Evolutionary conservation across 37 sponge, comb jelly and placozoan genomes (phyloP), one percentile per base, ranked within the genome.

Genomic region (Bolinopsis microptera): DNA sequence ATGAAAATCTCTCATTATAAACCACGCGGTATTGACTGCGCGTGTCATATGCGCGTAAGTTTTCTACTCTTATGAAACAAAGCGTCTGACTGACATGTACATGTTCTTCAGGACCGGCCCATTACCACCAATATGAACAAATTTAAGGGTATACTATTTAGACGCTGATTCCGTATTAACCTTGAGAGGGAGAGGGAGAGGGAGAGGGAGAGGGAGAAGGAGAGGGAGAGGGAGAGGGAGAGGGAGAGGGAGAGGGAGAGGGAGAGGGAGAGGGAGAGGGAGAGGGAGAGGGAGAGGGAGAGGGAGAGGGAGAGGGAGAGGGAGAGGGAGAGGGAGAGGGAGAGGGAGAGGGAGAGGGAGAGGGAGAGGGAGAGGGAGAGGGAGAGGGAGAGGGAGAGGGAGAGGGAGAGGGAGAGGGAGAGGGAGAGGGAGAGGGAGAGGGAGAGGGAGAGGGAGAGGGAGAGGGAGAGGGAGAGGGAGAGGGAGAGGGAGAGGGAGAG

Each of bases 341-440:
- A 92, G 94, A 77, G 93, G 82, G 88, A 93, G 93, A 77, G 93
- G 83, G 94, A 77, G 75, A 93, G 94, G 68, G 93, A 93, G 93
- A 92, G 93, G 76, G 94, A 92, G 93, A 92, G 70, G 76, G 93
- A 93, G 94, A 92, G 94, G 76, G 94, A 92, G 93, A 92, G 93
- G 69, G 92, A 94, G 94, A 48, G 94, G 86, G 94, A 88, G 94
- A 94, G 94, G 69, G 92, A 94, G 94, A 88, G 94, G 86, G 94
- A 76, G 76, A 80, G 23, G 83, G 0, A 22, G 93, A 92, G 70
- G 76, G 93, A 93, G 94, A 92, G 94, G 76, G 94, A 92, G 93
- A 92, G 93, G 69, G 92, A 94, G 94, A 48, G 94, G 86, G 94
- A 88, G 94, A 94, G 94, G 69, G 92, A 94, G 94, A 88, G 94